phyloP scores from a whole-genome alignment of 2,888 invertebrate genomes.

The Dasypolia templi region DNA sequence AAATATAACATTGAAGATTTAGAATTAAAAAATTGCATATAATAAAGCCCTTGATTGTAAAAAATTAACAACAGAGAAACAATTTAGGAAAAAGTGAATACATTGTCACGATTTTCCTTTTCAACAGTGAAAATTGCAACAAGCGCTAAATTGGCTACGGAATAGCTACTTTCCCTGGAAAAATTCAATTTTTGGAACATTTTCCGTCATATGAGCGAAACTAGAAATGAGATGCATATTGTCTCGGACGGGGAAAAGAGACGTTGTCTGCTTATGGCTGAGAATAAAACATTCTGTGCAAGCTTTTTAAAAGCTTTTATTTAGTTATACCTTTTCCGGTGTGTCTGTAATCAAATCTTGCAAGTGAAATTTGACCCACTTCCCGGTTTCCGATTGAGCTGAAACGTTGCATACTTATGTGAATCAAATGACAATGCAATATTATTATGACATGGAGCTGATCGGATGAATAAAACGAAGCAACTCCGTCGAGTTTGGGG shows the following conservation, averaged over 20 bases:
- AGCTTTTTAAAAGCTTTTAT: no score
- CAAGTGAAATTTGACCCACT: no score
- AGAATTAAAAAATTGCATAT: not conserved
- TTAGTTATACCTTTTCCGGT: no score
- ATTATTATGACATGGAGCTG: no score
- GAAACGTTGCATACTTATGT: no score
- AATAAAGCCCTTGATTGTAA: not conserved
- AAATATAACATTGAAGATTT: not conserved
- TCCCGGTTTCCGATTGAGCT: no score
- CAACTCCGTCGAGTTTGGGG: no score
- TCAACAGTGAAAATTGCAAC: conserved; percentile 49
- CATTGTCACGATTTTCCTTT: conserved; percentile 39
- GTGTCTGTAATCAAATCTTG: no score
- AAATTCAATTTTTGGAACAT: conserved; percentile 53
- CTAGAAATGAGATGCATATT: conserved; percentile 49
- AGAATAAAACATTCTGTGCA: not conserved
- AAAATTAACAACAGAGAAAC: conserved; percentile 4
- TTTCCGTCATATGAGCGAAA: conserved; percentile 45
- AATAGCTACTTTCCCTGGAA: conserved; percentile 53
- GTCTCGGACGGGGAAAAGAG: conserved; percentile 21
- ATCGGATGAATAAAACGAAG: no score
- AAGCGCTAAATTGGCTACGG: conserved; percentile 51
- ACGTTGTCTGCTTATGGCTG: conserved; percentile 1
- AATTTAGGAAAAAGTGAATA: conserved; percentile 25
- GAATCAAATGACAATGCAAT: no score